Conservation (phyloP, 2,113 vertebrate species). For the Tachuris rubrigastra region DNA sequence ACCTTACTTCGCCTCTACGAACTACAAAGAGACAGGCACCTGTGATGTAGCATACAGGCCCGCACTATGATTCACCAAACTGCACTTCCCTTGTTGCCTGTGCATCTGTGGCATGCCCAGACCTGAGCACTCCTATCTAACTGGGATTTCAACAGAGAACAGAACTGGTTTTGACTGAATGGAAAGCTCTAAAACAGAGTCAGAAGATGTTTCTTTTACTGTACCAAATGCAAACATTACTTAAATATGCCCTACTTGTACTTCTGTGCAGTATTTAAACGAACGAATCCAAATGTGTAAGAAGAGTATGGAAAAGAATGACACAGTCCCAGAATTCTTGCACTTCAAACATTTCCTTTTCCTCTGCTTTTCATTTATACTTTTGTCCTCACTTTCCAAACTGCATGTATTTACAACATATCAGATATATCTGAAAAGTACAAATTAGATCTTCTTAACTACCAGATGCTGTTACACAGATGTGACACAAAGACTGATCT, state of each 20-base stretch:
- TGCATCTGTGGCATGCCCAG: neutral
- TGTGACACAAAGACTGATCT: fast-evolving
- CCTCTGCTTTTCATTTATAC: neutral
- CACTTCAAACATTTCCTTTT: neutral
- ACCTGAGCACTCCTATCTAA: neutral
- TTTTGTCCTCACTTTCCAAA: neutral
- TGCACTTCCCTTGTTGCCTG: neutral
- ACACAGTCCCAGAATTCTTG: neutral
- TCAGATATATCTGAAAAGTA: neutral
- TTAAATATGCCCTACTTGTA: neutral
- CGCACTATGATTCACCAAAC: neutral
- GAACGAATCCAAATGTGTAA: neutral
- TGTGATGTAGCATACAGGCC: neutral
- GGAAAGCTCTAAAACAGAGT: neutral
- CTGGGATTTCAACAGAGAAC: neutral
- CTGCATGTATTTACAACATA: neutral
- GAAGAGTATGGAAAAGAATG: neutral
- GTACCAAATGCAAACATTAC: neutral
- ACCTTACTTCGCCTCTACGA: neutral
- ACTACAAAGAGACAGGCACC: neutral
- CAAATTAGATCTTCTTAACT: neutral
- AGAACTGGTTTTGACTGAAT: neutral
- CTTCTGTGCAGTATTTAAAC: neutral
- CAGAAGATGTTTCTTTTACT: neutral
- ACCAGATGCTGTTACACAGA: neutral